phyloP scores from a whole-genome alignment of 2,113 vertebrate species.

The Saguinus midas region DNA sequence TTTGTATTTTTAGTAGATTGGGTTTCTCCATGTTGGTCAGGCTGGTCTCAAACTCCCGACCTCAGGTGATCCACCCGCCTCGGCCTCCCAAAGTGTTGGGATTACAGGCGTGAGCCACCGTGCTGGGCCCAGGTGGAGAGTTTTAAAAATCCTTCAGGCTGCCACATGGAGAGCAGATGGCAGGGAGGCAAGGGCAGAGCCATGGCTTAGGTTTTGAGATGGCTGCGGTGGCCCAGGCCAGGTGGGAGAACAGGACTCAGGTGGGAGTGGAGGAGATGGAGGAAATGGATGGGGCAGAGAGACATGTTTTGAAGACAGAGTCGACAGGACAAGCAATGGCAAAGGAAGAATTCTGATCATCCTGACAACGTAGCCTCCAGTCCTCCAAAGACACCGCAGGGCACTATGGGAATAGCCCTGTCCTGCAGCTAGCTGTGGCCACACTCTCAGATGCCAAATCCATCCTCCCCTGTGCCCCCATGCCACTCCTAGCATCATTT shows the following conservation, averaged over 20 bases:
- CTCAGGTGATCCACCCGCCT: no score
- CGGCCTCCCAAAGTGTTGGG: no score
- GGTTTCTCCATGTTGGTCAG: no score
- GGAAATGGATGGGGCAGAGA: no score
- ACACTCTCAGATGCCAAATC: background rate
- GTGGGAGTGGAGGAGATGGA: no score
- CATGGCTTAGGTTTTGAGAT: background rate
- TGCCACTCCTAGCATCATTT: background rate
- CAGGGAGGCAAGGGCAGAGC: background rate
- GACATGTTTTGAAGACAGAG: background rate
- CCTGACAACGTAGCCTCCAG: rapidly evolving
- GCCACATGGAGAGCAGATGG: background rate
- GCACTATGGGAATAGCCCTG: background rate
- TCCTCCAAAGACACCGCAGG: background rate
- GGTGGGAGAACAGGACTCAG: rapidly evolving
- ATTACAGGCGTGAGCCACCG: no score
- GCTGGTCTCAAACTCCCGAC: no score
- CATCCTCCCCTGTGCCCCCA: no score
- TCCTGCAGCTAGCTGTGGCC: background rate
- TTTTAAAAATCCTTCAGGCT: background rate
- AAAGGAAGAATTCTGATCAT: background rate
- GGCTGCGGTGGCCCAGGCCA: no score
- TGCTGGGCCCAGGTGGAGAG: background rate
- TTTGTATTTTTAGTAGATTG: no score
- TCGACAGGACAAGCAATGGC: background rate